Conservation (phyloP, 2,797 vertebrate species). For the Sebastes trivittatus region DNA sequence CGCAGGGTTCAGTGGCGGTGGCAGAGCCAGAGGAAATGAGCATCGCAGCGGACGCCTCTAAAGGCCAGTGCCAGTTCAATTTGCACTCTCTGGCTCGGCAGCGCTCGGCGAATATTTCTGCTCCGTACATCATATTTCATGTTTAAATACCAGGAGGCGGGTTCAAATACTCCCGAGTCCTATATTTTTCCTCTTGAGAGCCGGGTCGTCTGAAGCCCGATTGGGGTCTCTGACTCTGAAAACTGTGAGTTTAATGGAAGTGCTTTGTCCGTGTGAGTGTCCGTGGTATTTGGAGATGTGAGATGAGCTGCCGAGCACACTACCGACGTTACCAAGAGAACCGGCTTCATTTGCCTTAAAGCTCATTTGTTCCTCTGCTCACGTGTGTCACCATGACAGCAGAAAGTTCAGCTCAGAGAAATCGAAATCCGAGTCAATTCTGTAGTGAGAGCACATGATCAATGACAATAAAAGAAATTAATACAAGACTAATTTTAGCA, state of each 20-base stretch:
- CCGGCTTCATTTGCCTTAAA: not conserved
- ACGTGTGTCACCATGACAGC: not conserved
- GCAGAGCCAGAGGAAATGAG: constrained; percentile 22
- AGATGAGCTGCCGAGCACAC: not conserved
- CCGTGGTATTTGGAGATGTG: not conserved
- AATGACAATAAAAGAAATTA: not conserved
- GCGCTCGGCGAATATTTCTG: not conserved
- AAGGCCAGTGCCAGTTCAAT: constrained; percentile 41
- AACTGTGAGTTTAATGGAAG: constrained; percentile 3
- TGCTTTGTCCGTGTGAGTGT: constrained; percentile 5
- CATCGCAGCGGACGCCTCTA: constrained; percentile 21
- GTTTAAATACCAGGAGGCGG: constrained; percentile 21
- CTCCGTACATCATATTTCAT: constrained; percentile 5
- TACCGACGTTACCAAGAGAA: not conserved
- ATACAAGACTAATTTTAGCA: not conserved
- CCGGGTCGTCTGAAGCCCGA: not conserved
- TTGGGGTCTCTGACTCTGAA: not conserved
- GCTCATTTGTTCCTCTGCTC: not conserved
- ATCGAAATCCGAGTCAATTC: not conserved
- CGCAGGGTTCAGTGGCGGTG: not conserved
- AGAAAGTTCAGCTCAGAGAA: not conserved
- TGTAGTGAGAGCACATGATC: not conserved
- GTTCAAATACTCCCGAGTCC: not conserved
- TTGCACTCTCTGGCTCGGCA: constrained; percentile 9
- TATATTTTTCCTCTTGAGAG: not conserved